These are phyloP conservation scores for Buphagus erythrorhynchus DNA, from an alignment of 2,797 vertebrate genomes.

Conservation along the genomic window DNA sequence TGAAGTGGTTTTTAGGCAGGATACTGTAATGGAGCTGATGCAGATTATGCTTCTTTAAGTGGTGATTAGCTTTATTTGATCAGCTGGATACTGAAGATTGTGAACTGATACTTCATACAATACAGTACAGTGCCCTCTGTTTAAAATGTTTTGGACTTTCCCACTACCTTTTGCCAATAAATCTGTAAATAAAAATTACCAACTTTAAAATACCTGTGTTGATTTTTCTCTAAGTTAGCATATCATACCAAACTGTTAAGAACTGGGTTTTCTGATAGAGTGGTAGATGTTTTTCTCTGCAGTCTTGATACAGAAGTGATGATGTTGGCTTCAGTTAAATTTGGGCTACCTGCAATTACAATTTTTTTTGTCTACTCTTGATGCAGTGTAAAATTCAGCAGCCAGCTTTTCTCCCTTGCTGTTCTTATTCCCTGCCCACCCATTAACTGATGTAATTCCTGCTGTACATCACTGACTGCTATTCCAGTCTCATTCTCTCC, in stretches of 20 bases:
- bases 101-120: constrained; percentile 23
- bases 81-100: constrained; percentile 47
- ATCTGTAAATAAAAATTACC: constrained; percentile 80
- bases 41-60: constrained; percentile 37
- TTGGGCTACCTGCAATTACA: background rate
- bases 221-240: constrained; percentile 40
- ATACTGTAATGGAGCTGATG: constrained; percentile 47
- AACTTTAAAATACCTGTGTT: constrained; percentile 66
- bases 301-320: background rate
- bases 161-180: constrained; percentile 70
- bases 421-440: background rate
- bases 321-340: background rate
- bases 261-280: background rate
- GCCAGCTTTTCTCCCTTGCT: background rate
- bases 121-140: constrained; percentile 45
- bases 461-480: background rate
- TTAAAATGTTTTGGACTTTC: constrained; percentile 69
- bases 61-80: constrained; percentile 63
- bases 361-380: background rate
- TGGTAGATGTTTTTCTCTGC: background rate
- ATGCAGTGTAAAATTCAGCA: background rate
- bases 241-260: background rate
- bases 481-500: background rate
- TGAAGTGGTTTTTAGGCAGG: constrained; percentile 23
- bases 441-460: background rate